Evolutionary conservation across 2,113 vertebrate species (phyloP).

Genomic region (Sus scrofa): T2T-Sscrofa CM000812.6:66648001-66648500

Average conservation of each 20-base stretch:
- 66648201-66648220: conserved; percentile 94
- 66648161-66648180: conserved; percentile 97
- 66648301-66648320: conserved; percentile 95
- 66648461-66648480: conserved; percentile 88
- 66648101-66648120: conserved; percentile 99
- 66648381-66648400: conserved; percentile 81
- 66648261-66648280: conserved; percentile 90
- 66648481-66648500: conserved; percentile 95
- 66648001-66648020: conserved; percentile 99
- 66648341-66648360: conserved; percentile 93
- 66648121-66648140: conserved; percentile 99
- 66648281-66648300: conserved; percentile 91
- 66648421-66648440: conserved; percentile 85
- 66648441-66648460: conserved; percentile 93
- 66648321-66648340: conserved; percentile 95
- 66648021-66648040: conserved; percentile 99
- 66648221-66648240: conserved; percentile 88
- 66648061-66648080: conserved; percentile 99
- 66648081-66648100: conserved; percentile 99
- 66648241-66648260: conserved; percentile 95
- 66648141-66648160: conserved; percentile 98
- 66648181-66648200: conserved; percentile 99
- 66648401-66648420: conserved; percentile 66
- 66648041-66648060: conserved; percentile 99
- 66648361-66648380: conserved; percentile 82